phyloP scores from a whole-genome alignment of 1,140 invertebrate species.

The Apis florea region DNA sequence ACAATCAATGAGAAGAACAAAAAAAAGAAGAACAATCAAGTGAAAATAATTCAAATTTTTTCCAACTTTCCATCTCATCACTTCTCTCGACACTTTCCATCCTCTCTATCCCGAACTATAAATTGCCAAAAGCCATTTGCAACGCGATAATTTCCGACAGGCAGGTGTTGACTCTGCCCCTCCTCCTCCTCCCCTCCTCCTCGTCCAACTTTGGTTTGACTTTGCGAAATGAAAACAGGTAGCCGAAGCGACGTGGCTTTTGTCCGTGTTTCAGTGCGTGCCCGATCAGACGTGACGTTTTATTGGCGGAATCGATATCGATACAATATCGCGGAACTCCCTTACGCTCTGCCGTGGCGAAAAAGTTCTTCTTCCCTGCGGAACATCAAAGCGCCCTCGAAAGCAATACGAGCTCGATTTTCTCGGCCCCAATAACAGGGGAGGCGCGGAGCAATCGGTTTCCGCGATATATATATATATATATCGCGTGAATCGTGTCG shows the following conservation, averaged over 20 bases:
- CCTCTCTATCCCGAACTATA: background rate
- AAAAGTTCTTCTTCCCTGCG: constrained; percentile 27
- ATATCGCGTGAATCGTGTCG: constrained; percentile 11
- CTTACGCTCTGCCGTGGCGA: constrained; percentile 37
- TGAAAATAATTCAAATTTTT: background rate
- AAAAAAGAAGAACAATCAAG: too few relatives aligned
- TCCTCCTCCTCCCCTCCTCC: background rate
- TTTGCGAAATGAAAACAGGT: background rate
- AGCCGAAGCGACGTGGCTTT: constrained; percentile 1
- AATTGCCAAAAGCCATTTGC: background rate
- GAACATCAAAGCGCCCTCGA: constrained; percentile 39
- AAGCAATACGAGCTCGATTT: constrained; percentile 50
- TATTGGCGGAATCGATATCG: constrained; percentile 39
- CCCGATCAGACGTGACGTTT: constrained; percentile 3
- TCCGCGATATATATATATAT: background rate
- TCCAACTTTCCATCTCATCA: background rate
- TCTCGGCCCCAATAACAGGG: constrained; percentile 46
- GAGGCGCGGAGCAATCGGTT: constrained; percentile 40
- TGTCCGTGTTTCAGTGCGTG: constrained; percentile 8
- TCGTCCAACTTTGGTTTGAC: background rate
- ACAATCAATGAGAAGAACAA: too few relatives aligned
- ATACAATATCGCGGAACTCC: constrained; percentile 41
- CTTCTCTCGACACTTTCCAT: too few relatives aligned
- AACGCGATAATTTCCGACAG: background rate
- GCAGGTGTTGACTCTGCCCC: background rate